A percentile compares a stretch with the other conserved stretches of the same genome.
These are phyloP conservation scores for Phyllotreta cruciferae DNA, from an alignment of 2,888 invertebrate species.

Conservation along the genomic window DNA sequence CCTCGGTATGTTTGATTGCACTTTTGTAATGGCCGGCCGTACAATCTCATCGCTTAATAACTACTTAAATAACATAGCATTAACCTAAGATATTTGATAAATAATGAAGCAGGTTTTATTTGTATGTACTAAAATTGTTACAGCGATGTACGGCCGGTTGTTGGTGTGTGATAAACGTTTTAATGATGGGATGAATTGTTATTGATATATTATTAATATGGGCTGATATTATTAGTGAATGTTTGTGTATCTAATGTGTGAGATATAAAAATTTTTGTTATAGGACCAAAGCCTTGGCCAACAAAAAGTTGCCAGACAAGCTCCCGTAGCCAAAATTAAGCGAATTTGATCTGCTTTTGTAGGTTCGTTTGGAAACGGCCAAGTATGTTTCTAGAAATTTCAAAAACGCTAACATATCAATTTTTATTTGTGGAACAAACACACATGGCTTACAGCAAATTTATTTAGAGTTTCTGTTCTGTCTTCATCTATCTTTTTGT, in stretches of 20 bases:
- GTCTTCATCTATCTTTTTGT: neutral
- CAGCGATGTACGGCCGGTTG: neutral
- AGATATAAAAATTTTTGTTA: slow-evolving; percentile 20
- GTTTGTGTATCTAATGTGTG: slow-evolving; percentile 8
- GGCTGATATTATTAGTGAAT: neutral
- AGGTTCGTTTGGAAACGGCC: slow-evolving; percentile 15
- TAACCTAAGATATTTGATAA: neutral
- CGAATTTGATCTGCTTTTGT: slow-evolving; percentile 21
- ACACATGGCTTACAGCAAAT: neutral
- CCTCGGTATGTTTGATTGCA: slow-evolving; percentile 53
- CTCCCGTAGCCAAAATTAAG: slow-evolving; percentile 18
- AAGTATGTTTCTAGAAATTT: slow-evolving; percentile 16
- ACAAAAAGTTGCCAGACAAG: slow-evolving; percentile 16
- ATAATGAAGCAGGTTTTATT: neutral
- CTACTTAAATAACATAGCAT: too few relatives aligned
- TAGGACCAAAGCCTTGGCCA: slow-evolving; percentile 15
- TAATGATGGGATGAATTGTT: neutral
- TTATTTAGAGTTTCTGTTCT: neutral
- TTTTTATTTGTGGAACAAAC: too few relatives aligned
- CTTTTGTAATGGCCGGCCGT: neutral
- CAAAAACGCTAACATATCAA: neutral
- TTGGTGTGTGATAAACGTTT: neutral
- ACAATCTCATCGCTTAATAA: too few relatives aligned
- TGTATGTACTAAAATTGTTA: neutral
- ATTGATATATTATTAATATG: neutral